phyloP scores from a whole-genome alignment of 2,797 vertebrate species.

The Pagetopsis macropterus region DNA sequence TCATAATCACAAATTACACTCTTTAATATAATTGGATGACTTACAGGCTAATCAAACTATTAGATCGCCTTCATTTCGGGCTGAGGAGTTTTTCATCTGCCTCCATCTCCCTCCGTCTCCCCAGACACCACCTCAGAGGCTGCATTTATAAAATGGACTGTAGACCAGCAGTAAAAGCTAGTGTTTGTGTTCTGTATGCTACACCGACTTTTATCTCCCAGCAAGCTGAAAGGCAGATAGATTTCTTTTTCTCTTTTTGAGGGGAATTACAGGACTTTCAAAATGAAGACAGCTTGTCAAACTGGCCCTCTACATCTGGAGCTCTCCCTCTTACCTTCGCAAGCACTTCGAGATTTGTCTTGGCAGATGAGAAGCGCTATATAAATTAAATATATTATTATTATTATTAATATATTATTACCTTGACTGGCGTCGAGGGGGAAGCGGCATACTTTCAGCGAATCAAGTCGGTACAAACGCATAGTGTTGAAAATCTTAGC shows the following conservation, averaged over 20 bases:
- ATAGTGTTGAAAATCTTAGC: conserved; percentile 16
- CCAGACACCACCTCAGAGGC: conserved; percentile 49
- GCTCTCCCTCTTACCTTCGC: conserved; percentile 47
- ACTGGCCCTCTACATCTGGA: conserved; percentile 42
- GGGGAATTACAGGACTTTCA: conserved; percentile 34
- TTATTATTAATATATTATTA: too few species aligned
- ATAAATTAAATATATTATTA: too few species aligned
- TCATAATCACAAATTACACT: conserved; percentile 77
- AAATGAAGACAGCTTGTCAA: conserved; percentile 64
- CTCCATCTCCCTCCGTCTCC: conserved; percentile 53
- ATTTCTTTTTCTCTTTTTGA: neutral
- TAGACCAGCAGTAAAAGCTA: conserved; percentile 42
- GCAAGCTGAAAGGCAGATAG: conserved; percentile 36
- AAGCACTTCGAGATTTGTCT: too few species aligned
- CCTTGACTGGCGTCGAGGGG: conserved; percentile 42
- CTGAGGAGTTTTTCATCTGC: conserved; percentile 66
- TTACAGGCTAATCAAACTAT: conserved; percentile 72
- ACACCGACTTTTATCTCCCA: conserved; percentile 52
- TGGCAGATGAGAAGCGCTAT: too few species aligned
- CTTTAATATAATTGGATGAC: conserved; percentile 78
- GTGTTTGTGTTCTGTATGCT: conserved; percentile 39
- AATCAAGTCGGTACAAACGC: conserved; percentile 21
- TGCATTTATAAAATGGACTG: conserved; percentile 58
- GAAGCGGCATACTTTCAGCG: conserved; percentile 34
- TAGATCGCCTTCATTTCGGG: conserved; percentile 64